These are phyloP conservation scores for Pterostichus niger DNA, from an alignment of 2,888 invertebrate species.

Conservation along the genomic window DNA sequence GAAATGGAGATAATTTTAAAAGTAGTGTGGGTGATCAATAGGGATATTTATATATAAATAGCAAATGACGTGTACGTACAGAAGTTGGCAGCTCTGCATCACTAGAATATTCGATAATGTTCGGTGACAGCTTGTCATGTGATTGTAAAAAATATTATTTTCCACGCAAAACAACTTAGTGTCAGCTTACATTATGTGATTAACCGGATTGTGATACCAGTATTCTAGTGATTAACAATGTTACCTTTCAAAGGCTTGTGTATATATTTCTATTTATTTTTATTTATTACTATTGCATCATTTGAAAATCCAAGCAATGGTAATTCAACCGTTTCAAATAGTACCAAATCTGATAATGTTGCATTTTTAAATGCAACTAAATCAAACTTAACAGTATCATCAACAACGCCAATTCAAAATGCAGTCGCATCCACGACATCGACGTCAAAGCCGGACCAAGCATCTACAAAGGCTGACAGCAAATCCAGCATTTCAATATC, in stretches of 20 bases:
- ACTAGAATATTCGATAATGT: conserved; percentile 67
- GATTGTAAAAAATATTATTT: conserved; percentile 61
- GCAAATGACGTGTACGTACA: conserved; percentile 30
- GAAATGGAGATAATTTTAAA: conserved; percentile 3
- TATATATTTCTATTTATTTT: conserved; percentile 62
- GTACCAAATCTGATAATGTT: conserved; percentile 48
- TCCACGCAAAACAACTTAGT: conserved; percentile 51
- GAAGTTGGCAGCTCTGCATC: conserved; percentile 41
- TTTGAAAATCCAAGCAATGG: conserved; percentile 47
- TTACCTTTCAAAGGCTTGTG: conserved; percentile 63
- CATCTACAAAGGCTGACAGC: conserved; percentile 17
- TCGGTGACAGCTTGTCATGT: conserved; percentile 61
- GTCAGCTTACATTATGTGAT: conserved; percentile 65
- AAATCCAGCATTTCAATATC: conserved; percentile 44
- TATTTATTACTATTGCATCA: conserved; percentile 60
- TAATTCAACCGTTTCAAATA: conserved; percentile 54
- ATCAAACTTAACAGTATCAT: conserved; percentile 39
- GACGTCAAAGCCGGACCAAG: conserved; percentile 51
- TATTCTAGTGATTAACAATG: conserved; percentile 64
- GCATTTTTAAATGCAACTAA: conserved; percentile 58
- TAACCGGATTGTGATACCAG: conserved; percentile 58
- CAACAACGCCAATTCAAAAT: conserved; percentile 57
- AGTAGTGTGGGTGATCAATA: conserved; percentile 4
- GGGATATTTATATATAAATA: conserved; percentile 35
- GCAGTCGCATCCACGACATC: conserved; percentile 41